phyloP scores from a whole-genome alignment of 1,140 invertebrate species.

The Nasonia giraulti region DNA sequence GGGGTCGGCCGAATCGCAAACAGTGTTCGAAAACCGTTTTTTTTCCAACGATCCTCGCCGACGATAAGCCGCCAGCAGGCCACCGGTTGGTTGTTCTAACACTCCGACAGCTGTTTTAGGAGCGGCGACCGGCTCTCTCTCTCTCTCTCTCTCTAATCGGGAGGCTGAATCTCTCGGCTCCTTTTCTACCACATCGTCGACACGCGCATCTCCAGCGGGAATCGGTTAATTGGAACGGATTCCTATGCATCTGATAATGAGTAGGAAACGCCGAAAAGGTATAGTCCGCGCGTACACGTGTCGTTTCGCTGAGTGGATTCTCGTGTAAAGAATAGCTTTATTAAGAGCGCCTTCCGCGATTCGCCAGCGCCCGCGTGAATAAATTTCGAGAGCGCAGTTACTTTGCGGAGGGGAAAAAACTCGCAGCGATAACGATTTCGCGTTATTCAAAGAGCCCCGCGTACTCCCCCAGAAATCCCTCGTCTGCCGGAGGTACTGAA shows the following conservation, averaged over 20 bases:
- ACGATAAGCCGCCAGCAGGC: background rate
- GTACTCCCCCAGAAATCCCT: too few species aligned
- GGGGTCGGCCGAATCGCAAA: background rate
- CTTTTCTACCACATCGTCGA: background rate
- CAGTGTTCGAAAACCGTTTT: background rate
- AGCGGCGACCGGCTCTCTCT: background rate
- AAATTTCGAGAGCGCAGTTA: too few species aligned
- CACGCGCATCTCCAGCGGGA: background rate
- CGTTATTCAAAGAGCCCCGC: too few species aligned
- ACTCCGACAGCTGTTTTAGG: constrained; percentile 24
- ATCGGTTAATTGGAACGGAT: background rate
- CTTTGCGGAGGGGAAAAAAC: too few species aligned
- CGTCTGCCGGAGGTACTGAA: too few species aligned
- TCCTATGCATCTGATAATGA: background rate
- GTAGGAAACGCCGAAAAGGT: too few species aligned
- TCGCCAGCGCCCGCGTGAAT: too few species aligned
- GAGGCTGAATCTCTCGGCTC: background rate
- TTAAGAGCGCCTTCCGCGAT: too few species aligned
- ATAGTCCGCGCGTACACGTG: too few species aligned
- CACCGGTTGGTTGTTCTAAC: background rate
- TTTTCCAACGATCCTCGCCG: background rate
- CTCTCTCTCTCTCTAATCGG: constrained; percentile 27
- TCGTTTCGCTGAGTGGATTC: too few species aligned
- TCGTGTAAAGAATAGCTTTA: too few species aligned
- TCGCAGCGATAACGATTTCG: too few species aligned